Evolutionary conservation across 2,113 vertebrate genomes (phyloP).

Genomic region (Pituophis catenifer): DNA sequence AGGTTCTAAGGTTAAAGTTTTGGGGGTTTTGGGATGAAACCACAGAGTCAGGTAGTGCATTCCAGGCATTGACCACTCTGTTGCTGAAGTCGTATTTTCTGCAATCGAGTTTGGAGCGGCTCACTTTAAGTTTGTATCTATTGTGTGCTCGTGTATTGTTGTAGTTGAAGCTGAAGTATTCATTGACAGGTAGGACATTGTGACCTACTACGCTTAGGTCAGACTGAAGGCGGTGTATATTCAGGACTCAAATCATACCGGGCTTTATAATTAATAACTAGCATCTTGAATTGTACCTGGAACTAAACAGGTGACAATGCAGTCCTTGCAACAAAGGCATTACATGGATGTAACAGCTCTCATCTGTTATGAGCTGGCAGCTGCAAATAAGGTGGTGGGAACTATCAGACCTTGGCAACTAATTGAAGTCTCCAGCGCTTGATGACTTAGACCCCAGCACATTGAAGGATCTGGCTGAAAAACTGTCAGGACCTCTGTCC

Average conservation of each 20-base stretch:
- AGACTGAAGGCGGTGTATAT: not conserved
- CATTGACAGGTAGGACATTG: too few relatives aligned
- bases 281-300: not conserved
- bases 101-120: too few relatives aligned
- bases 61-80: too few relatives aligned
- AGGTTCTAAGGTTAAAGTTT: too few relatives aligned
- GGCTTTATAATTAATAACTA: not conserved
- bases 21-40: too few relatives aligned
- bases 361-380: not conserved
- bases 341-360: not conserved
- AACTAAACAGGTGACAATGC: not conserved
- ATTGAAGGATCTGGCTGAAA: not conserved
- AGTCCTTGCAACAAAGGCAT: not conserved
- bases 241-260: not conserved
- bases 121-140: too few relatives aligned
- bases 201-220: too few relatives aligned
- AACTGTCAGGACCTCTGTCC: not conserved
- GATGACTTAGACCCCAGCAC: not conserved
- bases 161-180: too few relatives aligned
- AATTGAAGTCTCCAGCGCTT: not conserved
- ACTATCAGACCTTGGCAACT: not conserved
- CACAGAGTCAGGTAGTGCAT: too few relatives aligned
- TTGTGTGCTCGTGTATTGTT: too few relatives aligned
- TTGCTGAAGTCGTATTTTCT: too few relatives aligned
- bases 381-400: not conserved